Evolutionary conservation across 1,140 invertebrate species (phyloP).

Genomic region (Stegodyphus mimosarum): DNA sequence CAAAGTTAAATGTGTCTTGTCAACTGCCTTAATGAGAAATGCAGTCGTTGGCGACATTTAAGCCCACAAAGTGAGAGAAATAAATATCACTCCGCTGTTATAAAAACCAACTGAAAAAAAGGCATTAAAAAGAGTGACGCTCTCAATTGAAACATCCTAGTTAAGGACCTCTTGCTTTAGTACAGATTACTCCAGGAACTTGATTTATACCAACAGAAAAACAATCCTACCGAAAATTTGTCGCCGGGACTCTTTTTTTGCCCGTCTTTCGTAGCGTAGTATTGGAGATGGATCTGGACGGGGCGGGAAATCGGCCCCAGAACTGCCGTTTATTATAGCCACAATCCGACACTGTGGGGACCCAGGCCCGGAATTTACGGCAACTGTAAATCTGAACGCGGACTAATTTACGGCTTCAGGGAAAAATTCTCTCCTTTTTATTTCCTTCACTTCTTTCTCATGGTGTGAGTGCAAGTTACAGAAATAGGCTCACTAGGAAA

Average conservation of each 20-base stretch:
- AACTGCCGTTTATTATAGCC: slow-evolving; percentile 43
- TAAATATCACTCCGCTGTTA: slow-evolving; percentile 21
- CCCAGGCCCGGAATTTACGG: slow-evolving; percentile 40
- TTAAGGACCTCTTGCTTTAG: slow-evolving; percentile 25
- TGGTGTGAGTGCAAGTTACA: slow-evolving; percentile 15
- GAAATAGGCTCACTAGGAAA: slow-evolving; percentile 20
- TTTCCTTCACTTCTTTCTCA: slow-evolving; percentile 20
- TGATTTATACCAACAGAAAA: slow-evolving; percentile 42
- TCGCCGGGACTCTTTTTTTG: slow-evolving; percentile 22
- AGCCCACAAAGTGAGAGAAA: slow-evolving; percentile 12
- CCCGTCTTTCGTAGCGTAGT: background rate
- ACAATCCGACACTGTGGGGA: slow-evolving; percentile 38
- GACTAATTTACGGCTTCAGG: slow-evolving; percentile 52
- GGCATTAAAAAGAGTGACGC: slow-evolving; percentile 13
- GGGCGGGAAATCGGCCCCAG: slow-evolving; percentile 7
- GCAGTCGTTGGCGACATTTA: slow-evolving; percentile 34
- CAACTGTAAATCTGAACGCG: slow-evolving; percentile 44
- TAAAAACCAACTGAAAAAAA: background rate
- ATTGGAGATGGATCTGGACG: background rate
- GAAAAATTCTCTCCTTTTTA: slow-evolving; percentile 31
- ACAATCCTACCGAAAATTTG: slow-evolving; percentile 45
- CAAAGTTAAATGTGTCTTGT: slow-evolving; percentile 24
- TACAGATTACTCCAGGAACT: slow-evolving; percentile 30
- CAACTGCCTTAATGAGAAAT: slow-evolving; percentile 12
- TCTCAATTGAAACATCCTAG: slow-evolving; percentile 33